phyloP scores from a whole-genome alignment of 2,113 vertebrate species.

The Crotophaga sulcirostris region DNA sequence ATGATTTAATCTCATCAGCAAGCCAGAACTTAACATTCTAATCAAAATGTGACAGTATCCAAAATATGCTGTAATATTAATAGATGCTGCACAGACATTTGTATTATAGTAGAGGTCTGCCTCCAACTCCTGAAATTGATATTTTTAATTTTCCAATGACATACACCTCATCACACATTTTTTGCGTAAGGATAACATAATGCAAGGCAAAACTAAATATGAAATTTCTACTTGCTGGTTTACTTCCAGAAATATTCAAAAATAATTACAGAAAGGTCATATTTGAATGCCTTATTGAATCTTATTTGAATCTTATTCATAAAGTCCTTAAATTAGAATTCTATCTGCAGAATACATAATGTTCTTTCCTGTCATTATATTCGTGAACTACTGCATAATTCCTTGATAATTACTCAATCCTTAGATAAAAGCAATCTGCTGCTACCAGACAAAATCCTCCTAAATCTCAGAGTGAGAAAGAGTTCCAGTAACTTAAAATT shows the following conservation, averaged over 20 bases:
- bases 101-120: not conserved
- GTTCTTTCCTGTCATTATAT: not conserved
- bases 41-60: not conserved
- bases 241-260: not conserved
- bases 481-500: not conserved
- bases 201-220: not conserved
- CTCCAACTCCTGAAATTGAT: not conserved
- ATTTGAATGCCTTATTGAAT: not conserved
- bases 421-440: conserved; percentile 15
- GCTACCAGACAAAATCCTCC: not conserved
- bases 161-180: not conserved
- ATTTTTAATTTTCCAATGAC: not conserved
- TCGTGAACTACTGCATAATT: conserved; percentile 39
- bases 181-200: not conserved
- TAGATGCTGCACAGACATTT: not conserved
- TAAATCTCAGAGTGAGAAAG: not conserved
- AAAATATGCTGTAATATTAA: not conserved
- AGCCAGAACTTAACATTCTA: not conserved
- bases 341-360: not conserved
- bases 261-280: conserved; percentile 30
- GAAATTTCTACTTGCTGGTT: not conserved
- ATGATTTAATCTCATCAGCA: not conserved
- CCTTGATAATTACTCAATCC: conserved; percentile 26
- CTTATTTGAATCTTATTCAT: conserved; percentile 1
- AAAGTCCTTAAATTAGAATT: conserved; percentile 41